phyloP scores from a whole-genome alignment of 2,113 vertebrate genomes.

The Chaetodon auriga region DNA sequence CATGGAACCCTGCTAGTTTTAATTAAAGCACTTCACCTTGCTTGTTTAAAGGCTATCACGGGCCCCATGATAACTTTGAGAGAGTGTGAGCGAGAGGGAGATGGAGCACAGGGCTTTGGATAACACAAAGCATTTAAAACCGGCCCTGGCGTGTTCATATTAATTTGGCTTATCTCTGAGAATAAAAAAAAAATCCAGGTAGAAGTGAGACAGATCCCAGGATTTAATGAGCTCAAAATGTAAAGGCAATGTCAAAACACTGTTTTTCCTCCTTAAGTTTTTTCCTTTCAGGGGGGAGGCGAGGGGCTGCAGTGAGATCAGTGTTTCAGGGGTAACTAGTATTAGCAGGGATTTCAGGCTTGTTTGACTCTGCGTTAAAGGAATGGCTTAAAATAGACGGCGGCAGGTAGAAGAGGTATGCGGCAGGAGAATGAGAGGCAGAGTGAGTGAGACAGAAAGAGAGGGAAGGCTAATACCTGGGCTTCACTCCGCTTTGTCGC shows the following conservation, averaged over 20 bases:
- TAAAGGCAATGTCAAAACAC: slow-evolving; percentile 85
- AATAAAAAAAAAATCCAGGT: slow-evolving; percentile 82
- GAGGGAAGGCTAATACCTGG: slow-evolving; percentile 84
- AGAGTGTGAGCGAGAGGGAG: slow-evolving; percentile 69
- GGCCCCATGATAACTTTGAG: slow-evolving; percentile 85
- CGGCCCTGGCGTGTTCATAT: slow-evolving; percentile 85
- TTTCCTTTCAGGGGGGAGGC: slow-evolving; percentile 38
- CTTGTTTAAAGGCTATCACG: slow-evolving; percentile 89
- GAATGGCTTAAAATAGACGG: slow-evolving; percentile 86
- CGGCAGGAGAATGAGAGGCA: slow-evolving; percentile 50
- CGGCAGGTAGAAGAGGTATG: slow-evolving; percentile 73
- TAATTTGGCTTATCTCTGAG: slow-evolving; percentile 87
- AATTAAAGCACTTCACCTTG: slow-evolving; percentile 88
- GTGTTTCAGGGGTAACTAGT: slow-evolving; percentile 86
- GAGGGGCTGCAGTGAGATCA: slow-evolving; percentile 79
- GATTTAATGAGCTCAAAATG: slow-evolving; percentile 87
- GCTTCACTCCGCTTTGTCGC: slow-evolving; percentile 80
- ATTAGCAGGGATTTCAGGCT: slow-evolving; percentile 88
- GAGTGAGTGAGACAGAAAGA: slow-evolving; percentile 51
- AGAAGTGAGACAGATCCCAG: slow-evolving; percentile 83
- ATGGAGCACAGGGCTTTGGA: slow-evolving; percentile 84
- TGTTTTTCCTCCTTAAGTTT: slow-evolving; percentile 68
- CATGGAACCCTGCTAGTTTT: slow-evolving; percentile 83
- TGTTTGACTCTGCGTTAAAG: slow-evolving; percentile 83
- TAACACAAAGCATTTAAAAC: slow-evolving; percentile 85